Base-by-base conservation (phyloP, 2,888 invertebrate genomes). In the Oxytorus armatus region DNA sequence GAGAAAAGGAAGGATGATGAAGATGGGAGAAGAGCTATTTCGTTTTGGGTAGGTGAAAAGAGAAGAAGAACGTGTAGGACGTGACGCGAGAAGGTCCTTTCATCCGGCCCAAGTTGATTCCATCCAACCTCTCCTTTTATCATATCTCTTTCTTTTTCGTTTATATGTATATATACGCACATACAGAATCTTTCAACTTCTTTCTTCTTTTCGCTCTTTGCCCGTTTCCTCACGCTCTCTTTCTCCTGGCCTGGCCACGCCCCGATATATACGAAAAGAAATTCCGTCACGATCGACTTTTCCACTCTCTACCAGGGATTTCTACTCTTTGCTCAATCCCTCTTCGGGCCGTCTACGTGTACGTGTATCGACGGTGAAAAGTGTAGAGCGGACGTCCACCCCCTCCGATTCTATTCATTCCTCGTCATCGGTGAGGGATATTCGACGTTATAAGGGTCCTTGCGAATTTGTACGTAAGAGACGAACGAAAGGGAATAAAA, bases 231-330 rank as follows among this genome's bases (percentile, higher is more conserved):
- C 39, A 21, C 47, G 23, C 51, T 72, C 72, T 65, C 55, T 25
- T 42, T 65, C 16, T 33, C 4, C 25, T 11, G 36, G 57, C 44
- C 53, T 55, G 73, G 42, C 55, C 63, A 63, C 78, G 55, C 72
- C 75, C 70, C 66, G 75, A 57, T 29, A n/a, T n/a, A n/a, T n/a
- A 70, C 70, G 59, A 65, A 81, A 73, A 76, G 74, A 80, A 77
- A 55, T 81, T 70, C 68, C 75, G 68, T 76, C 77, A 75, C 80
- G 80, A 80, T 77, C 77, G 82, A 82, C 77, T 78, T 80, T 81
- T 78, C 78, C 78, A 80, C 80, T 75, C 80, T 75, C 72, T 68
- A 79, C 39, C 79, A 29, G 73, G 63, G 53, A 73, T 79, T 77
- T 69, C 68, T 65, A 69, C 70, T 69, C 57, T 42, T 39, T 51